Evolutionary conservation across 2,113 vertebrate genomes (phyloP).

Genomic region (Leptosomus discolor): DNA sequence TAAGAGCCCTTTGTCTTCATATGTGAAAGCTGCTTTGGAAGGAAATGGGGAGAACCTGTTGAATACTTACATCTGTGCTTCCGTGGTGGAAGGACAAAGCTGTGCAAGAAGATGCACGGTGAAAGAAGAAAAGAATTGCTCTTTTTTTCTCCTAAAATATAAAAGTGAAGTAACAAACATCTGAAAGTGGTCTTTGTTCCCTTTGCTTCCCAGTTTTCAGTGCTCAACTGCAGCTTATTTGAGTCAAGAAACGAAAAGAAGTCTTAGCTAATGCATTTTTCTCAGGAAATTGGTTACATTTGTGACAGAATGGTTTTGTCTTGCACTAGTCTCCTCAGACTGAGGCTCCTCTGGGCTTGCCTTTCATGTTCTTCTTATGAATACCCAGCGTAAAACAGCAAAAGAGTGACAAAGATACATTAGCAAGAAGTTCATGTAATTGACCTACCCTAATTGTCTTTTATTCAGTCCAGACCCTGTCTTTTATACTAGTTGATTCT

Average conservation of each 20-base stretch:
- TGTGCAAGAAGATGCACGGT: neutral
- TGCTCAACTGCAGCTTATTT: neutral
- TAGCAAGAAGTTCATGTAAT: neutral
- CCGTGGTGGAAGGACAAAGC: neutral
- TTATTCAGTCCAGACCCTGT: neutral
- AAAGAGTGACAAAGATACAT: neutral
- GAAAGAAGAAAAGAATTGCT: neutral
- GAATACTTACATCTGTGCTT: neutral
- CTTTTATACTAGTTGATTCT: neutral
- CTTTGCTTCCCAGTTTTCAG: neutral
- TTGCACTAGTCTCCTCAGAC: neutral
- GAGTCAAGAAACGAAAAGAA: neutral
- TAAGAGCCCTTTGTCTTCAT: neutral
- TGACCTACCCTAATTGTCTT: neutral
- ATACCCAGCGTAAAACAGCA: neutral
- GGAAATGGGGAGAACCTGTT: neutral
- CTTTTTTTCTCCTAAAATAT: neutral
- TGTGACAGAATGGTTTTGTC: neutral
- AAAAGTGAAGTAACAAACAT: neutral
- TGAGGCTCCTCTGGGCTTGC: neutral
- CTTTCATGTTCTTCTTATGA: neutral
- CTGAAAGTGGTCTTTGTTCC: neutral
- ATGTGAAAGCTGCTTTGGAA: neutral
- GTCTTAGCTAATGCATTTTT: neutral
- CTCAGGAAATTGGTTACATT: neutral